A percentile compares a stretch with the other conserved stretches of the same genome.
These are phyloP conservation scores for Theretra japonica DNA, from an alignment of 2,888 invertebrate species.

Conservation along the genomic window DNA sequence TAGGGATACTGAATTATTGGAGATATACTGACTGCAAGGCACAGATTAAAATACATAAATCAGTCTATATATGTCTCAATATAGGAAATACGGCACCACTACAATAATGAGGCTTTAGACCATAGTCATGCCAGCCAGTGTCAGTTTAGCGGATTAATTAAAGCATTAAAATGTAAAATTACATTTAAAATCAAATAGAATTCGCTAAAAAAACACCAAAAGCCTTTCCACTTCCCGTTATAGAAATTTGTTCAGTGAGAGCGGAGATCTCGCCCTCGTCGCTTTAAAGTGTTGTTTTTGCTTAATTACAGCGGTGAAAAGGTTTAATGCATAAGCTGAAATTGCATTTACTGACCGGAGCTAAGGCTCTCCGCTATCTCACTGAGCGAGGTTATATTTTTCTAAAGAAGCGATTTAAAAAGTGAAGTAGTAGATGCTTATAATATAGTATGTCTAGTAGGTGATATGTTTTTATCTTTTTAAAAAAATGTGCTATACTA, in stretches of 20 bases:
- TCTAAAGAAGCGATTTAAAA: neutral
- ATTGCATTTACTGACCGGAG: slow-evolving; percentile 6
- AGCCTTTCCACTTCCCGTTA: neutral
- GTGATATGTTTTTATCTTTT: too few species aligned
- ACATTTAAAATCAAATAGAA: too few species aligned
- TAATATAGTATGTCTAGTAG: neutral
- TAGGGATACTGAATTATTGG: too few species aligned
- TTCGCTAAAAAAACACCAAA: neutral
- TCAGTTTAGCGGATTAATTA: too few species aligned
- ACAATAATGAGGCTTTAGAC: too few species aligned
- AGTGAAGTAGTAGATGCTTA: neutral
- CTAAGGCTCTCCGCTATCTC: neutral
- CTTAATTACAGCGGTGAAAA: slow-evolving; percentile 3
- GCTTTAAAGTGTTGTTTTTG: slow-evolving; percentile 6
- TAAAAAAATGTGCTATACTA: too few species aligned
- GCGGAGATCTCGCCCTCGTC: neutral
- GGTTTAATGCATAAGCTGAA: slow-evolving; percentile 1
- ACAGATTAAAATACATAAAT: too few species aligned
- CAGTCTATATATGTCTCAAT: too few species aligned
- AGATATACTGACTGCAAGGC: too few species aligned
- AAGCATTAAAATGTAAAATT: too few species aligned
- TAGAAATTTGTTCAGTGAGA: neutral
- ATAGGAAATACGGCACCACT: too few species aligned
- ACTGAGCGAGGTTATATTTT: neutral
- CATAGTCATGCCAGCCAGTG: too few species aligned